Evolutionary conservation across 2,797 vertebrate genomes (phyloP), one percentile per base, ranked within the genome.

Genomic region (Sparus aurata): DNA sequence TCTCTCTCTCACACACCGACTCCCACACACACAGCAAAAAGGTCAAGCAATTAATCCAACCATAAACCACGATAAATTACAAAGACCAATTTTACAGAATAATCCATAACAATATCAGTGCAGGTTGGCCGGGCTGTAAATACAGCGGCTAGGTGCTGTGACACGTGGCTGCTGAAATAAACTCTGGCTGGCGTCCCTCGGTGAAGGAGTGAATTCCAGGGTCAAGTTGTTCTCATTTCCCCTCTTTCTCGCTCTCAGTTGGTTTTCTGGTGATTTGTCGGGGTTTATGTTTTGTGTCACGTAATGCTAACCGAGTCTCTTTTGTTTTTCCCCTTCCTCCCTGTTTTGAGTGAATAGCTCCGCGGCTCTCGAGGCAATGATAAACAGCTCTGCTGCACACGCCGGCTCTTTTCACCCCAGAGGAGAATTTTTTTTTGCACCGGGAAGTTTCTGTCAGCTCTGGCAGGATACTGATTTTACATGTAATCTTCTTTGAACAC

Each of bases 51-150:
- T 95, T 95, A 93, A 91, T 82, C 94, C 89, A 89, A 90, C 92
- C 80, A 74, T 95, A 95, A 95, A 90, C 38, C 50, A 85, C 85
- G 72, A 94, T 93, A 94, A 95, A 96, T 95, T 94, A 89, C 85
- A 89, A 91, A 87, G 93, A 93, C 91, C 90, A 91, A 91, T 96
- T 96, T 96, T 95, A 95, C 94, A 85, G 95, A 91, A 91, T 93
- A 96, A 96, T 97, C 96, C 88, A 96, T 96, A 92, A 91, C 87
- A 88, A 94, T 91, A 94, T 93, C 91, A 91, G 93, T 90, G 88
- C 54, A 30, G 74, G 80, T 77, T 77, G 88, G 74, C 82, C 73
- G 54, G 88, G 89, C 83, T 83, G 91, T 95, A 95, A 95, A 96
- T 91, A 94, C 90, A 87, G 89, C 70, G 55, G 78, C 86, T 82